Evolutionary conservation across 2,888 invertebrate genomes (phyloP), one percentile per base, ranked within the genome.

Genomic region (Drosophila prostipennis): DNA sequence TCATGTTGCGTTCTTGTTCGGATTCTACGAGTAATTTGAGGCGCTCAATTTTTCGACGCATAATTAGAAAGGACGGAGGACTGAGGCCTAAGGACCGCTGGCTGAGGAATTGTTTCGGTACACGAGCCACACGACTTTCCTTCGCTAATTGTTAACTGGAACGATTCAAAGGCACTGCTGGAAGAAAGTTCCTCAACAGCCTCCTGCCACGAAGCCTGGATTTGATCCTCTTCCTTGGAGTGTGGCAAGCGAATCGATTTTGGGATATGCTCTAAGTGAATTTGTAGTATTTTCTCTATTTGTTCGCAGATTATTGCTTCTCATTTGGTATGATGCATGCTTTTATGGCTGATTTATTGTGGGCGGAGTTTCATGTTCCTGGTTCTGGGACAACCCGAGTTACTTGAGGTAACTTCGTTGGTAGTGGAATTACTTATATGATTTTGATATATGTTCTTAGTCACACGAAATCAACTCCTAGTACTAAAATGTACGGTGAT

Each of bases 1-100:
- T 76, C 82, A 85, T 85, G 81, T 82, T 75, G 82, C 79, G 86
- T 76, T 76, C 69, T 61, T 74, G 75, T 51, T 32, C 67, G 13
- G 45, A 48, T 32, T 56, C 74, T 11, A 19, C 19, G 19, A 42
- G 42, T 68, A 69, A 84, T 70, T 72, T 58, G 85, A 80, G 85
- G 87, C 81, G 72, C 87, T 79, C 76, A 69, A 75, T 69, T 76
- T 70, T 72, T 72, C 68, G 65, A 56, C 61, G 73, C 68, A 78
- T 80, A 80, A 84, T 87, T 80, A 81, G 85, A 37, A 68, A 13
- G 11, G 19, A 61, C 45, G 23, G 3, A 13, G 29, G 19, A 13
- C 23, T 4, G 23, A 29, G 63, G 45, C 45, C 34, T 6, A 6
- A 23, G 71, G 87, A 88, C 82, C 82, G 60, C 82, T 86, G 53